Percentiles rank a stretch among this genome's conserved stretches.
phyloP scores from a whole-genome alignment of 92 coral and sea anemone species.

The Parazoanthus swiftii region DNA sequence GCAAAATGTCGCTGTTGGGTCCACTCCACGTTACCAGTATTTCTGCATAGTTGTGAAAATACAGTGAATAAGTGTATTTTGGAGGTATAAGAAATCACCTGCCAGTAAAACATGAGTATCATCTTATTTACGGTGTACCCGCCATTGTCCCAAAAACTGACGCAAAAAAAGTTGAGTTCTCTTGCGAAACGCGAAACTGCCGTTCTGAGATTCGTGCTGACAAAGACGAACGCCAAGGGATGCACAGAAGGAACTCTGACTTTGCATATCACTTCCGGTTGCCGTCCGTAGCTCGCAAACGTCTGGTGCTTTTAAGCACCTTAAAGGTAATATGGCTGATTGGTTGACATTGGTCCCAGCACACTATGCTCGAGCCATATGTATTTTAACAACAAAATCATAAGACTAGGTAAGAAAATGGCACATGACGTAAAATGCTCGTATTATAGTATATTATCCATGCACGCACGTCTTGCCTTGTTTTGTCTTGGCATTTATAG shows the following conservation, averaged over 20 bases:
- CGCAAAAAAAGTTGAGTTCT: not conserved
- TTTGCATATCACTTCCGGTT: constrained; percentile 6
- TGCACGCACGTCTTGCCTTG: too few species aligned
- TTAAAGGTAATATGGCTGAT: too few species aligned
- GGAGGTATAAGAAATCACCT: not conserved
- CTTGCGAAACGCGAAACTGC: constrained; percentile 21
- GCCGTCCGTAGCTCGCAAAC: constrained; percentile 2
- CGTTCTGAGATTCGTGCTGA: constrained; percentile 15
- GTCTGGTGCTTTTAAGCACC: not conserved
- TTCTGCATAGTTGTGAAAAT: constrained; percentile 17
- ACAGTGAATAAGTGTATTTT: not conserved
- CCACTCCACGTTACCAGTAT: constrained; percentile 31
- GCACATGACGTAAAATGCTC: too few species aligned
- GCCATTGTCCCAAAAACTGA: too few species aligned
- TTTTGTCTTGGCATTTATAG: too few species aligned
- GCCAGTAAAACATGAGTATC: constrained; percentile 8
- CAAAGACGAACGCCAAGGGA: constrained; percentile 16
- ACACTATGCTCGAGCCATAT: too few species aligned
- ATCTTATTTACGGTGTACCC: not conserved
- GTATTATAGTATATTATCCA: too few species aligned
- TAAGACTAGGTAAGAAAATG: too few species aligned
- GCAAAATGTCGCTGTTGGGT: constrained; percentile 29
- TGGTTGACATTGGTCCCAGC: too few species aligned
- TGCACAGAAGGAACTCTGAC: constrained; percentile 5
- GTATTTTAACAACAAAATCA: too few species aligned